Base-by-base conservation (phyloP, 2,888 invertebrate species). In the Ectropis crepuscularia region DNA sequence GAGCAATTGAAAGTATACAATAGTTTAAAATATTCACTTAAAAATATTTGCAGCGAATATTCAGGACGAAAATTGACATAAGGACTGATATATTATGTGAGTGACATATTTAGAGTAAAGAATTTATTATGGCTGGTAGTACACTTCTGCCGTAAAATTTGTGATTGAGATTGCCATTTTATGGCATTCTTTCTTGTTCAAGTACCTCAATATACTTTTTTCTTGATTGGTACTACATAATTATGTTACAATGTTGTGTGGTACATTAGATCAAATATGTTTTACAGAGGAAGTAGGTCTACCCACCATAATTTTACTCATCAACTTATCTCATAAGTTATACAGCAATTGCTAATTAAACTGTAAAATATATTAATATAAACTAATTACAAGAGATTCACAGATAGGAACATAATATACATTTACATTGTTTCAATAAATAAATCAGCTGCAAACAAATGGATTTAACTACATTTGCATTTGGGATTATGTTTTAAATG, bases 371-470 rank as follows among this genome's bases (percentile, higher is more conserved):
- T 11, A 53, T 53, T 43, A 68, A 7, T 48, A 62, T 68, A 60
- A 68, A 65, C 55, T 80, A 81, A 78, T 79, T 78, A 82, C 80
- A 75, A 77, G 83, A 82, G 82, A 82, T 82, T 82, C 82, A 77
- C 74, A 70, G 73, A 80, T 81, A 82, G 82, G 82, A 83, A 82
- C 82, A 79, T 60, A 58, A 50, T 77, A 78, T 71, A 74, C 55
- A 75, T 74, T 72, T 72, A 73, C 71, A 73, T 62, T 53, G 41
- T 55, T 55, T 53, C 37, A 58, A 45, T 43, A 69, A 53, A 55
- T 63, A 65, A 74, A 71, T 70, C 69, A 71, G 74, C 75, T 75
- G 74, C 68, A 72, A 74, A 55, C 69, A 72, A 73, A 61, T 72
- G 75, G 59, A n/a, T 41, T 45, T 62, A 59, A 68, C 50, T 73